A percentile compares a stretch with the other conserved stretches of the same genome.
These are phyloP conservation scores for Okamejei kenojei DNA, from an alignment of 2,797 vertebrate species.

Conservation along the genomic window DNA sequence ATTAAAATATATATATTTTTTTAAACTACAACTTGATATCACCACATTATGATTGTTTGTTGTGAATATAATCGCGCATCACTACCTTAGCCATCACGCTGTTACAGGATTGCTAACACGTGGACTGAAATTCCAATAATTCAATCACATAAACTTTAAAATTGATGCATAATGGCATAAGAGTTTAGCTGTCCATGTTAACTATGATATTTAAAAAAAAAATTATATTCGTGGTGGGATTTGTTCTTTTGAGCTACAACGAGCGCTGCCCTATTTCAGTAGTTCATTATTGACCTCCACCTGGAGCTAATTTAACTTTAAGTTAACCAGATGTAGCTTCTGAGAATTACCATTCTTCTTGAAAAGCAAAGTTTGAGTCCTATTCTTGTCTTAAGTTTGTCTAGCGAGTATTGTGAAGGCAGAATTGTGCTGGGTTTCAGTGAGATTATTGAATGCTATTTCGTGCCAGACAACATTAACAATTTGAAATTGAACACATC, in stretches of 20 bases:
- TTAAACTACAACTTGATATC: neutral
- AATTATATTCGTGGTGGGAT: slow-evolving; percentile 22
- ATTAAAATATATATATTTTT: neutral
- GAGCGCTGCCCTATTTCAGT: neutral
- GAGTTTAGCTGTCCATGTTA: slow-evolving; percentile 17
- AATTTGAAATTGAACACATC: slow-evolving; percentile 5
- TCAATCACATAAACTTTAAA: neutral
- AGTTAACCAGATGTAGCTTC: slow-evolving; percentile 34
- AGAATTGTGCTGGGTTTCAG: slow-evolving; percentile 17
- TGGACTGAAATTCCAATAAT: neutral
- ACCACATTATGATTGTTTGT: neutral
- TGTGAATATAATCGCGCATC: neutral
- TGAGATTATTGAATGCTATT: slow-evolving; percentile 23
- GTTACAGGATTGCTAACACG: neutral
- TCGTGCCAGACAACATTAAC: neutral
- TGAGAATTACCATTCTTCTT: slow-evolving; percentile 4
- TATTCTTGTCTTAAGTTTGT: slow-evolving; percentile 23
- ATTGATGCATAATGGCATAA: neutral
- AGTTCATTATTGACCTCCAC: slow-evolving; percentile 25
- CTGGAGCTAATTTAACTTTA: slow-evolving; percentile 33
- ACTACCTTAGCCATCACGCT: neutral
- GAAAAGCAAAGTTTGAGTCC: neutral
- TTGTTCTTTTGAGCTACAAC: neutral
- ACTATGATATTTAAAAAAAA: neutral
- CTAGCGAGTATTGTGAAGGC: neutral